Percentiles rank a stretch among this genome's conserved stretches.
These are phyloP conservation scores for Carcinoscorpius rotundicauda DNA, from an alignment of 1,140 invertebrate species.

Conservation along the genomic window DNA sequence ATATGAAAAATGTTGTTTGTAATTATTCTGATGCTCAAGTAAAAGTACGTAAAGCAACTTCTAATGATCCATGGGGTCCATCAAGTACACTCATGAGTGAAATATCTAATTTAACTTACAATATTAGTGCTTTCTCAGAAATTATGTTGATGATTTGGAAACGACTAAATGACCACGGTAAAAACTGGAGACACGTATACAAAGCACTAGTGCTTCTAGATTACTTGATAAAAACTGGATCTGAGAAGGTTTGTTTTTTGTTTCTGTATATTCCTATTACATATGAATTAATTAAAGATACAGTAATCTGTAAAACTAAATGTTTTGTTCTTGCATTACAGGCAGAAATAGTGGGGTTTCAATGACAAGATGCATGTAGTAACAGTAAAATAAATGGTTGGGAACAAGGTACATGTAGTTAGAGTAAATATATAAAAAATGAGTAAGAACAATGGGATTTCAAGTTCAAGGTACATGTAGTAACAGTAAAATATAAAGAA, in stretches of 20 bases:
- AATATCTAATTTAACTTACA: constrained; percentile 97
- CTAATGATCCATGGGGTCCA: constrained; percentile 99
- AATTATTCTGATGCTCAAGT: constrained; percentile 97
- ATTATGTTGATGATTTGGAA: constrained; percentile 99
- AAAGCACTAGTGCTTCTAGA: constrained; percentile 91
- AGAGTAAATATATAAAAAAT: too few species aligned
- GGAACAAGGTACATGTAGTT: too few species aligned
- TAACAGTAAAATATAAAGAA: too few species aligned
- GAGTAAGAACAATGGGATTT: too few species aligned
- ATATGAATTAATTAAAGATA: too few species aligned
- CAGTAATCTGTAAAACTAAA: too few species aligned
- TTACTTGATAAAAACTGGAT: constrained; percentile 94
- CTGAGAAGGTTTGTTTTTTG: constrained; percentile 53
- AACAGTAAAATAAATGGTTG: too few species aligned
- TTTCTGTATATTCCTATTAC: too few species aligned
- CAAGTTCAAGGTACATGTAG: too few species aligned
- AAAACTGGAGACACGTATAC: constrained; percentile 99
- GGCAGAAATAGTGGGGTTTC: too few species aligned
- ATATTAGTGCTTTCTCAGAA: constrained; percentile 96
- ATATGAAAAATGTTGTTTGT: constrained; percentile 95
- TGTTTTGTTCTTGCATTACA: too few species aligned
- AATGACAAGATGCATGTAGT: too few species aligned
- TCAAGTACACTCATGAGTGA: constrained; percentile 97
- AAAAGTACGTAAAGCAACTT: constrained; percentile 94
- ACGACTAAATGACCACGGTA: constrained; percentile 90